Conservation (phyloP, 2,888 invertebrate species). For the Stenotaenia linearis region DNA sequence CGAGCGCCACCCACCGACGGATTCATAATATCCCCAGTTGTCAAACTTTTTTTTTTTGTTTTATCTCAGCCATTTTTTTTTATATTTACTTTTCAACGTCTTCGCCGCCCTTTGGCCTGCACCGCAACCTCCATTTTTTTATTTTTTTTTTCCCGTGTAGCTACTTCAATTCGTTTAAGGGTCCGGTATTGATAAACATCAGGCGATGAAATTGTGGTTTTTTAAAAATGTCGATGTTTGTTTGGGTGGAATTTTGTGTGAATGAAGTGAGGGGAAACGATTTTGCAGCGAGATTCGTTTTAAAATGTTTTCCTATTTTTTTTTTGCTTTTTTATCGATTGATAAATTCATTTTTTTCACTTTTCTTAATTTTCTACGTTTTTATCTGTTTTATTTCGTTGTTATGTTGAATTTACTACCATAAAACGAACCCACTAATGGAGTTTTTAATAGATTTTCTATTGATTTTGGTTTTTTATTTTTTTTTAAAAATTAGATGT, state of each 20-base stretch:
- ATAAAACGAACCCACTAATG: not conserved
- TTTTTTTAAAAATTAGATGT: not conserved
- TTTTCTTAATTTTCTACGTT: not conserved
- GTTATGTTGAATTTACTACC: not conserved
- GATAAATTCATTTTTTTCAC: not conserved
- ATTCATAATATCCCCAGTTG: conserved; percentile 20
- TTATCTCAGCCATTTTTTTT: not conserved
- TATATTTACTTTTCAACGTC: not conserved
- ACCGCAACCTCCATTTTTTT: not conserved
- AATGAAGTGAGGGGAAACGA: not conserved
- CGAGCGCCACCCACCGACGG: conserved; percentile 13
- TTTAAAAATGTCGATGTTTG: not conserved
- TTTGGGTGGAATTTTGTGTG: not conserved
- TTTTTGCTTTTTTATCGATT: not conserved
- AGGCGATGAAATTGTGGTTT: not conserved
- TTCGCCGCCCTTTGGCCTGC: not conserved
- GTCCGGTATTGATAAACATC: not conserved
- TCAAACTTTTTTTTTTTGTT: conserved; percentile 4
- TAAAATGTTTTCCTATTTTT: not conserved
- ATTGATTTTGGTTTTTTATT: not conserved
- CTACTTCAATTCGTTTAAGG: no score
- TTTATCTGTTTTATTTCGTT: not conserved
- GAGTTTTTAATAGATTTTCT: not conserved
- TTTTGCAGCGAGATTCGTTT: not conserved
- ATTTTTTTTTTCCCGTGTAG: not conserved